Evolutionary conservation across 2,888 invertebrate species (phyloP).

Genomic region (Cecidostiba fungosa): DNA sequence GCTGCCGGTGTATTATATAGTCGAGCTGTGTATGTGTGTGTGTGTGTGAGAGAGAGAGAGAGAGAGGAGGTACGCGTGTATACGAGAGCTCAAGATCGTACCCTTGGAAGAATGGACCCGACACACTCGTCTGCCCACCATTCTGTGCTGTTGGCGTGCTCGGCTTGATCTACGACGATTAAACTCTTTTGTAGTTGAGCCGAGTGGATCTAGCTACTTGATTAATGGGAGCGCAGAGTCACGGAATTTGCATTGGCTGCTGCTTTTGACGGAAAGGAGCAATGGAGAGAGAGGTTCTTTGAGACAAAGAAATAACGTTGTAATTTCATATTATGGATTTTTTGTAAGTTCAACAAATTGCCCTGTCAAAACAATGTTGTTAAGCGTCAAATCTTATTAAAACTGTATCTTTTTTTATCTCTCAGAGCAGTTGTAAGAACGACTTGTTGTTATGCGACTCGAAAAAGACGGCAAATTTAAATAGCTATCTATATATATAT

Average conservation of each 20-base stretch:
- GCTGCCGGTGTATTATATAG: not conserved
- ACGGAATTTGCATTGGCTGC: conserved; percentile 3
- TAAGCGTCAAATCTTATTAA: not conserved
- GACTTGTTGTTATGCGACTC: not conserved
- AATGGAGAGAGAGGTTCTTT: no score
- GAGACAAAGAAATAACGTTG: no score
- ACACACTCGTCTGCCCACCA: not conserved
- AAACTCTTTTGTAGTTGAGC: not conserved
- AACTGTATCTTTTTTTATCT: not conserved
- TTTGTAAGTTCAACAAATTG: no score
- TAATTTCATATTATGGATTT: no score
- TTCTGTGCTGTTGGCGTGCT: not conserved
- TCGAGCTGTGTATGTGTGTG: not conserved
- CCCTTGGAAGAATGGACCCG: conserved; percentile 3
- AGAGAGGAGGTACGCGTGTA: conserved; percentile 6
- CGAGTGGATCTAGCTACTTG: conserved; percentile 4
- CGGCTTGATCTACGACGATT: not conserved
- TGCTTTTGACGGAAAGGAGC: not conserved
- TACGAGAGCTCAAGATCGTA: not conserved
- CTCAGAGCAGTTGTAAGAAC: not conserved
- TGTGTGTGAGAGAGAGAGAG: no score
- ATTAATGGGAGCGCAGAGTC: not conserved
- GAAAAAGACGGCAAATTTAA: not conserved
- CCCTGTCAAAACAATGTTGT: no score
- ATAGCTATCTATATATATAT: not conserved